Percentiles rank a stretch among this genome's conserved stretches.
Evolutionary conservation across 1,140 invertebrate genomes (phyloP).

Genomic region (Oreohelix idahoensis): DNA sequence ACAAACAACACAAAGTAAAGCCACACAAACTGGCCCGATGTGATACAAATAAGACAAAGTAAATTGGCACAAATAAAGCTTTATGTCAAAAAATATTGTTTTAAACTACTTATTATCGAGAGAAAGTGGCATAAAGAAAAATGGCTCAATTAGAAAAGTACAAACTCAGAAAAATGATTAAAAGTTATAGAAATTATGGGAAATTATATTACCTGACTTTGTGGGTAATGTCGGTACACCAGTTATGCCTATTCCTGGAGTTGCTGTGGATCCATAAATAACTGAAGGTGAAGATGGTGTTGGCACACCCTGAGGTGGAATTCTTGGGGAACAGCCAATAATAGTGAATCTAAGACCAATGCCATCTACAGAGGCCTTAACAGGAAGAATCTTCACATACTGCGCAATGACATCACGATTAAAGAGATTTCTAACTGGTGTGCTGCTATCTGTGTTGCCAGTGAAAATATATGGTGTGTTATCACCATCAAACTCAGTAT

Average conservation of each 20-base stretch:
- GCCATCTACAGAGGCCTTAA: conserved; percentile 19
- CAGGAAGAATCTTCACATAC: conserved; percentile 53
- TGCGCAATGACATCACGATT: conserved; percentile 55
- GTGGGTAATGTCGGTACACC: background rate
- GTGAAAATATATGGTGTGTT: conserved; percentile 46
- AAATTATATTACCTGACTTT: background rate
- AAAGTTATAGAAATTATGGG: no score
- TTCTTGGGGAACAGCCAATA: conserved; percentile 51
- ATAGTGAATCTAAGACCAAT: conserved; percentile 52
- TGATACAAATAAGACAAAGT: no score
- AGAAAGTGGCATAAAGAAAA: no score
- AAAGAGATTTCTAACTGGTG: conserved; percentile 55
- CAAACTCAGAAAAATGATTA: no score
- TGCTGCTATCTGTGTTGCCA: conserved; percentile 53
- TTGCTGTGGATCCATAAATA: background rate
- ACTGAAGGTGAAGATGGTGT: background rate
- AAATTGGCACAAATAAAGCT: no score
- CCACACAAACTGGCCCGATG: no score
- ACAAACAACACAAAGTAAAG: no score
- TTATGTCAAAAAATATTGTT: no score
- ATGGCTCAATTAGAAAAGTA: no score
- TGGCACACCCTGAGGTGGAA: conserved; percentile 7
- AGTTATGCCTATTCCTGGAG: background rate
- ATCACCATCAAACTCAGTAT: conserved; percentile 37
- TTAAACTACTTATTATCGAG: no score